Conservation (phyloP, 2,113 vertebrate species). For the Misgurnus mizolepis region DNA sequence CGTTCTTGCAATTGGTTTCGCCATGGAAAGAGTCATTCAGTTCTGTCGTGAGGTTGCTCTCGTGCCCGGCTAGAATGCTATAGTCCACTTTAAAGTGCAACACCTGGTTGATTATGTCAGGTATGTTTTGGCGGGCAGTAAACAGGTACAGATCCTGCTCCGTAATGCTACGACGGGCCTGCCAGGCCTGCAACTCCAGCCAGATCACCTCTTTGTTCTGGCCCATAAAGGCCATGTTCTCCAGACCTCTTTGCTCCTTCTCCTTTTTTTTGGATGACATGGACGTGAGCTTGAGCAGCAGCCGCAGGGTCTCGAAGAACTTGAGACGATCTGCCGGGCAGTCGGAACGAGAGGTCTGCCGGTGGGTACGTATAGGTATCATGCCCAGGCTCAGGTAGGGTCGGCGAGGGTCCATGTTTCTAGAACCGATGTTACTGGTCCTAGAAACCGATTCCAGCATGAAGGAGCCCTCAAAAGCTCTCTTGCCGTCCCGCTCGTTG, state of each 20-base stretch:
- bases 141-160: slow-evolving; percentile 96
- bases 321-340: slow-evolving; percentile 95
- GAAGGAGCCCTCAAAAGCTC: slow-evolving; percentile 90
- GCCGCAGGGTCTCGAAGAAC: slow-evolving; percentile 96
- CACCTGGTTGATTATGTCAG: slow-evolving; percentile 96
- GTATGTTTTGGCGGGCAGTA: slow-evolving; percentile 96
- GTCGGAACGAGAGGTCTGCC: slow-evolving; percentile 95
- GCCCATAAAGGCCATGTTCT: slow-evolving; percentile 88
- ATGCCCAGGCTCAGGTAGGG: slow-evolving; percentile 98
- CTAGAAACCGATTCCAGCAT: slow-evolving; percentile 91
- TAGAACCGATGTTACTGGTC: slow-evolving; percentile 73
- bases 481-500: slow-evolving; percentile 91
- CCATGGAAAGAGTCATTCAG: slow-evolving; percentile 59
- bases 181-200: slow-evolving; percentile 98
- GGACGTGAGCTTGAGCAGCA: slow-evolving; percentile 97
- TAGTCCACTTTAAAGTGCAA: slow-evolving; percentile 96
- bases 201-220: slow-evolving; percentile 97
- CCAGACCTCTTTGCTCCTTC: slow-evolving; percentile 92
- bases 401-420: slow-evolving; percentile 93
- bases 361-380: slow-evolving; percentile 88
- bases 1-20: slow-evolving; percentile 69
- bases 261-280: slow-evolving; percentile 99
- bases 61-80: slow-evolving; percentile 71
- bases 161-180: slow-evolving; percentile 87
- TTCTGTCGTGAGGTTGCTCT: slow-evolving; percentile 27